Percentiles rank a stretch among this genome's conserved stretches.
phyloP scores from a whole-genome alignment of 2,113 vertebrate species.

The Sclerurus mexicanus region DNA sequence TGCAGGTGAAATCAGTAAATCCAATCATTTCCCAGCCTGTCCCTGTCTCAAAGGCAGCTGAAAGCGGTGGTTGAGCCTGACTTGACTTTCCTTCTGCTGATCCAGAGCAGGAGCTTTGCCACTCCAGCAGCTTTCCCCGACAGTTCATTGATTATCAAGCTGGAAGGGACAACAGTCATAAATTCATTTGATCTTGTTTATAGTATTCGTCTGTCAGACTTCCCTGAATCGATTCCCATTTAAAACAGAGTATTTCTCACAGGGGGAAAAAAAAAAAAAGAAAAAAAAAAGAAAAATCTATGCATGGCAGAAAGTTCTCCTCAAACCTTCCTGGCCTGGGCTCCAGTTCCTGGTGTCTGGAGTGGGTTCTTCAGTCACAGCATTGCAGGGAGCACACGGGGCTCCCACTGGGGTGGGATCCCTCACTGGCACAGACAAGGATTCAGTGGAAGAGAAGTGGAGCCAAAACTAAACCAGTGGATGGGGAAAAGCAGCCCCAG shows the following conservation, averaged over 20 bases:
- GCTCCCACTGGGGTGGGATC: not conserved
- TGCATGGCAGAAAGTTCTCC: not conserved
- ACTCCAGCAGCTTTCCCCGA: not conserved
- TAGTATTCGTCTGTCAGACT: not conserved
- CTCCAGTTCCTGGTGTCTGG: not conserved
- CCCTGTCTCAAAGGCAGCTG: not conserved
- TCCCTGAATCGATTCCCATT: not conserved
- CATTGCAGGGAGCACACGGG: not conserved
- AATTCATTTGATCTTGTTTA: conserved; percentile 30
- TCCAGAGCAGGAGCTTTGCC: not conserved
- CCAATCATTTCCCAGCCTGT: not conserved
- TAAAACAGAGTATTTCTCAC: not conserved
- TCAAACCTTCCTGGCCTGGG: accelerated
- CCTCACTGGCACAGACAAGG: accelerated
- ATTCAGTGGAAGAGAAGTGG: not conserved
- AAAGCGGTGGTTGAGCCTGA: accelerated
- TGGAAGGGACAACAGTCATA: conserved; percentile 12
- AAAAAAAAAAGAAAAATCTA: too few species aligned
- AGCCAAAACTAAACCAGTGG: accelerated
- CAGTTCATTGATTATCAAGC: conserved; percentile 13
- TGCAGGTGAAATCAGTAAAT: not conserved
- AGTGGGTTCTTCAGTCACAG: not conserved
- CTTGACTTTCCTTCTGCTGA: not conserved
- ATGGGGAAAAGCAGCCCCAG: not conserved
- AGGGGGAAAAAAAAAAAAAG: too few species aligned